Evolutionary conservation across 2,888 invertebrate species (phyloP).

Genomic region (Octodonta nipae): DNA sequence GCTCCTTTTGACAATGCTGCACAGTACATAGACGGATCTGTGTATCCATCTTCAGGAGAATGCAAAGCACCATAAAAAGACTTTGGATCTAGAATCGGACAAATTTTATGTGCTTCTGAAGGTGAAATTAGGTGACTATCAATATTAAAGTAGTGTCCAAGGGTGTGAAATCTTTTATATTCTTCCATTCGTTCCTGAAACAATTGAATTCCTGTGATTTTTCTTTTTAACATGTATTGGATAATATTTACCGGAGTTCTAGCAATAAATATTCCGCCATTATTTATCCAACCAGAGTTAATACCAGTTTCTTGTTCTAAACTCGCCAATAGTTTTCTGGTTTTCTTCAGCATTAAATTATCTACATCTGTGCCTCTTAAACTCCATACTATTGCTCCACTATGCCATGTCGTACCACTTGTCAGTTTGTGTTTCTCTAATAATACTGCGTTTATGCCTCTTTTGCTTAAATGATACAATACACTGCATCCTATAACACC

Average conservation of each 20-base stretch:
- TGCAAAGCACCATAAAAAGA: conserved; percentile 65
- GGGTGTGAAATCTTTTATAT: conserved; percentile 64
- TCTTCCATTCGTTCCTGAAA: conserved; percentile 63
- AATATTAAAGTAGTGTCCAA: conserved; percentile 66
- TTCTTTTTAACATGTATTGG: background rate
- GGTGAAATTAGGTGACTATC: conserved; percentile 61
- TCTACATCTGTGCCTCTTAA: conserved; percentile 74
- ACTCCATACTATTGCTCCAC: conserved; percentile 30
- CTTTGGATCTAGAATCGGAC: conserved; percentile 62
- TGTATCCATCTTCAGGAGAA: conserved; percentile 67
- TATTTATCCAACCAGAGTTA: conserved; percentile 75
- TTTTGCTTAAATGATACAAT: conserved; percentile 20
- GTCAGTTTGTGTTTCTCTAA: conserved; percentile 20
- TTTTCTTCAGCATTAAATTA: conserved; percentile 60
- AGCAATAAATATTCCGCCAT: conserved; percentile 82
- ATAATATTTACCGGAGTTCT: conserved; percentile 42
- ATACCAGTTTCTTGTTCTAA: conserved; percentile 69
- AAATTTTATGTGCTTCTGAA: conserved; percentile 58
- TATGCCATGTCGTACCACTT: conserved; percentile 22
- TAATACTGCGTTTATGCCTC: conserved; percentile 19
- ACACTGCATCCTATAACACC: conserved; percentile 21
- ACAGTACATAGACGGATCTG: conserved; percentile 74
- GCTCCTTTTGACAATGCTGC: conserved; percentile 58
- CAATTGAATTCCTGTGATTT: background rate
- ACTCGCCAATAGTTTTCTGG: conserved; percentile 51